Conservation (phyloP, 92 coral and sea anemone species). For the Scolanthus callimorphus region DNA sequence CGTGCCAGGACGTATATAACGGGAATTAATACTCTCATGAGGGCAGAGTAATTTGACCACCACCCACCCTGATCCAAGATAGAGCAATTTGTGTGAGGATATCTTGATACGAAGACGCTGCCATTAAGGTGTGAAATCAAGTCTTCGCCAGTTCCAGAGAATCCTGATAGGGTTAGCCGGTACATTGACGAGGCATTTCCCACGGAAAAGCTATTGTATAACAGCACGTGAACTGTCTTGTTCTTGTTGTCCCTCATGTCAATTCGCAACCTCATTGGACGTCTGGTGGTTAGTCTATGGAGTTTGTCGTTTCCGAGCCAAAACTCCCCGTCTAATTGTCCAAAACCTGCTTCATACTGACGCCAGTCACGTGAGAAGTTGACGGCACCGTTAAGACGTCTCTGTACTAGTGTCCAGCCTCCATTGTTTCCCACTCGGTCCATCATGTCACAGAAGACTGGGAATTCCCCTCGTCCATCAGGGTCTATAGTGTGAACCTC, state of each 20-base stretch:
- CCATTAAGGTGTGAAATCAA: too few species aligned
- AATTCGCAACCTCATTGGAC: background rate
- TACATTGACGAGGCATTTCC: too few species aligned
- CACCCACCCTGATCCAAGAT: too few species aligned
- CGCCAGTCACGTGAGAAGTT: slow-evolving; percentile 12
- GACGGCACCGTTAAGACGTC: background rate
- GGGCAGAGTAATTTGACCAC: too few species aligned
- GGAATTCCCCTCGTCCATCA: slow-evolving; percentile 10
- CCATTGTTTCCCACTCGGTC: slow-evolving; percentile 14
- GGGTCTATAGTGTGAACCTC: slow-evolving; percentile 7
- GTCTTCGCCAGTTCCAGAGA: too few species aligned
- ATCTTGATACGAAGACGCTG: too few species aligned
- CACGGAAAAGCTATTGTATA: slow-evolving; percentile 4
- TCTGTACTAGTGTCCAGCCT: slow-evolving; percentile 20
- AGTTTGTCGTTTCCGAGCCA: slow-evolving; percentile 25
- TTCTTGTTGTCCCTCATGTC: slow-evolving; percentile 4
- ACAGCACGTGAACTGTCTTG: background rate
- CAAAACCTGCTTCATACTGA: slow-evolving; percentile 23
- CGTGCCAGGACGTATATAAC: too few species aligned
- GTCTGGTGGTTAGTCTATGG: slow-evolving; percentile 16
- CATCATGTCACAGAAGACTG: slow-evolving; percentile 12
- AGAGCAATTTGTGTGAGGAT: too few species aligned
- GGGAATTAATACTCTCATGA: too few species aligned
- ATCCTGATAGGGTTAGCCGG: too few species aligned
- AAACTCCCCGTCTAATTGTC: slow-evolving; percentile 18